Evolutionary conservation across 2,113 vertebrate genomes (phyloP), one percentile per base, ranked within the genome.

Genomic region (Gopherus flavomarginatus): DNA sequence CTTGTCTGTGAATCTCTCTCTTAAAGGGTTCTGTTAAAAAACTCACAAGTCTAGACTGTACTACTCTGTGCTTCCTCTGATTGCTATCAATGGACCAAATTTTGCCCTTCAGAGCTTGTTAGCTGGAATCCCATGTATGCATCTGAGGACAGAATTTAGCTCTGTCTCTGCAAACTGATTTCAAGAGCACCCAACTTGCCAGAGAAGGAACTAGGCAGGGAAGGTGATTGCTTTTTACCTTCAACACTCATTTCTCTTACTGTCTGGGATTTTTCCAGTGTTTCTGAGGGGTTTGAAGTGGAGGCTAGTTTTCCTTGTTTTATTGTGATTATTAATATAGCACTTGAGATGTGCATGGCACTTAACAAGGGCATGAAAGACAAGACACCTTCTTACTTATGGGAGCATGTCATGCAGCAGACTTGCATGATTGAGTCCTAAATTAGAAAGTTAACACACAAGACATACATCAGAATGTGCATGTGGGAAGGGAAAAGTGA

Each of bases 21-120:
- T 84, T 94, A 84, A 81, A 49, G 38, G 0, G 1, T 50, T 81
- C 22, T 53, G 38, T 87, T 49, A 49, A 92, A 89, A 89, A 87
- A 86, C 22, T 78, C 87, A 17, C 53, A 83, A 69, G 31, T 35
- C 6, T 69, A 69, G 62, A 57, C 26, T 57, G 56, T 57, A 57
- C 27, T 35, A 81, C 80, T 47, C 56, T 77, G 24, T 78, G 72
- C 81, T 94, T 94, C 84, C 75, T 92, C 75, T 62, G 75, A 79
- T 86, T 69, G 57, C 84, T 89, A 85, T 65, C 81, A 87, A 44
- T 90, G 81, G 77, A 93, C 87, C 87, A 92, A 77, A 85, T 85
- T 77, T 65, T 49, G 47, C 54, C 81, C 62, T 59, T 90, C 49
- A 44, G 53, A 78, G 59, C 22, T 86, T 7, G 17, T 75, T 80